Base-by-base conservation (phyloP, 1,140 invertebrate species). In the Papilio dardanus region DNA sequence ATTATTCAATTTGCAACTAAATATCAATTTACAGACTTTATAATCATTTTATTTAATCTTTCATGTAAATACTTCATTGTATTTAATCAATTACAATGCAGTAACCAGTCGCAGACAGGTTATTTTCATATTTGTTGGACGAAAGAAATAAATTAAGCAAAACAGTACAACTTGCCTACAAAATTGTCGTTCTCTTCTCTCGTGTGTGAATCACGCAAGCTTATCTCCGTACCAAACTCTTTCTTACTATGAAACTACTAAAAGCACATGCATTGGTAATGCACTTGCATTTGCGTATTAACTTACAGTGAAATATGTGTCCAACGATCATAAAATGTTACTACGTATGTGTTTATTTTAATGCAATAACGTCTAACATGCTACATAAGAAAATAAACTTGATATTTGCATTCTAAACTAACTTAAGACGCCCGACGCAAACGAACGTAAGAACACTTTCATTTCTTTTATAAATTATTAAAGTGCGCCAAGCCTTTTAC, bases 1-100 rank as follows among this genome's bases (percentile, higher is more conserved):
- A 89, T 92, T 92, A 91, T 93, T 88, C 86, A 91, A 92, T 93
- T 91, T 92, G 79, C 81, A 82, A 85, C 78, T 74, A 78, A 86
- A 87, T 80, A 83, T 76, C 66, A 58, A 76, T 71, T 28, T 73
- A 21, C 42, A 54, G 14, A 6, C 33, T 42, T 33, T 1, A 69
- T 69, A n/a, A 19, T 67, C 5, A 33, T 67, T 67, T 30, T 1
- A 37, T 69, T 62, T 30, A 62, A 62, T 16, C 54, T 21, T 14
- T 62, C 14, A 62, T 58, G 46, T 50, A 50, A 50, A 58, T 30
- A 62, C 3, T 16, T 62, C 12, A 30, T 62, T 62, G 24, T 62
- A 14, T 30, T 5, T 28, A 28, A 58, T 28, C 19, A 54, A 54
- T 28, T 28, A 4, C 10, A 28, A 16, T 50, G n/a, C 21, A 33